These are phyloP conservation scores for Apodemia mormo DNA, from an alignment of 2,888 invertebrate species.

Conservation along the genomic window DNA sequence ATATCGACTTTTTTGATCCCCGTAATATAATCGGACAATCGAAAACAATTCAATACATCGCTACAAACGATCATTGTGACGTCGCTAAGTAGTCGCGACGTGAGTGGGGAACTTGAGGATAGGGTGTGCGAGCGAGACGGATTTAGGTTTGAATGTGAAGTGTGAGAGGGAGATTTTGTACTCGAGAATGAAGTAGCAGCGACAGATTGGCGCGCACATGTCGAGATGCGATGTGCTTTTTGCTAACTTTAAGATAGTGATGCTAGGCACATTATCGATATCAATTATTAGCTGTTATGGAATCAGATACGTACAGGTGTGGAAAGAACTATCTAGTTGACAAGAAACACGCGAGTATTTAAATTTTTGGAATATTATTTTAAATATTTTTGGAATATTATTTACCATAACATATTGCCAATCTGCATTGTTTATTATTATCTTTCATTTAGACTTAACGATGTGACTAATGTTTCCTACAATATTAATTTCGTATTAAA, in stretches of 20 bases:
- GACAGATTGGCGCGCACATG: slow-evolving; percentile 81
- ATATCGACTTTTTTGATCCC: slow-evolving; percentile 50
- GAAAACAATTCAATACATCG: slow-evolving; percentile 69
- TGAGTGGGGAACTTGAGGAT: slow-evolving; percentile 44
- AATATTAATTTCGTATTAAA: too few relatives aligned
- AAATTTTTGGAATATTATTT: too few relatives aligned
- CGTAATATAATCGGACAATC: slow-evolving; percentile 67
- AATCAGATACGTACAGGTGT: too few relatives aligned
- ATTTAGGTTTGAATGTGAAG: slow-evolving; percentile 48
- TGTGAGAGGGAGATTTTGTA: slow-evolving; percentile 46
- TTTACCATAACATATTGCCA: too few relatives aligned
- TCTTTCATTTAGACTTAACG: too few relatives aligned
- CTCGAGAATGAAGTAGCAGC: slow-evolving; percentile 66
- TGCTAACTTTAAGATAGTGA: slow-evolving; percentile 52
- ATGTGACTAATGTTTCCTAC: too few relatives aligned
- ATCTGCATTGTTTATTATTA: too few relatives aligned
- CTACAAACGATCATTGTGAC: slow-evolving; percentile 66
- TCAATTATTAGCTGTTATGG: too few relatives aligned
- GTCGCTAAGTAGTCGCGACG: slow-evolving; percentile 73
- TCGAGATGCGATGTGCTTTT: slow-evolving; percentile 78
- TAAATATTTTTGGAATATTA: too few relatives aligned
- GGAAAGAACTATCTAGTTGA: too few relatives aligned
- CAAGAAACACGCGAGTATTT: too few relatives aligned
- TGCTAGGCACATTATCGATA: slow-evolving; percentile 38
- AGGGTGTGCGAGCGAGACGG: slow-evolving; percentile 52